These are phyloP conservation scores for Buphagus erythrorhynchus DNA, from an alignment of 2,797 vertebrate genomes.

Conservation along the genomic window DNA sequence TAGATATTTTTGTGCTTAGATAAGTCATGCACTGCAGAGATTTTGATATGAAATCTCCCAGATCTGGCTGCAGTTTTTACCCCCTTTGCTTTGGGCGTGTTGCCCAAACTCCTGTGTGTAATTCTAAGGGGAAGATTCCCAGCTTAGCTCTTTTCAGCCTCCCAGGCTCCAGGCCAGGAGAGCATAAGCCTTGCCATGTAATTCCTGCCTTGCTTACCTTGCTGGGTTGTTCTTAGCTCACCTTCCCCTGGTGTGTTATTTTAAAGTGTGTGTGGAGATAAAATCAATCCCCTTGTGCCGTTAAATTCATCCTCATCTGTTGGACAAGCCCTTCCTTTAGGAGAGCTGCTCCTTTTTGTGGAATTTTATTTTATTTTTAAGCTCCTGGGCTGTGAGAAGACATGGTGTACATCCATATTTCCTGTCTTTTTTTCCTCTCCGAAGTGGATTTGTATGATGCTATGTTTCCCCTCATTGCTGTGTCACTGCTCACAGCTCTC, in stretches of 20 bases:
- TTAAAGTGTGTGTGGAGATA: background rate
- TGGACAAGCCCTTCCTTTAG: accelerated
- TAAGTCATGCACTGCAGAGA: background rate
- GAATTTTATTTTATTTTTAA: background rate
- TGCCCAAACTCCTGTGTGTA: background rate
- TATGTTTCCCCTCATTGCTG: background rate
- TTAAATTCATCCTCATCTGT: background rate
- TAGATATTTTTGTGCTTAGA: accelerated
- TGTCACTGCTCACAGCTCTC: background rate
- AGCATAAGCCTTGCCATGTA: background rate
- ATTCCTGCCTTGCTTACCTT: background rate
- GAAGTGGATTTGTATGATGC: background rate
- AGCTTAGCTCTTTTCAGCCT: background rate
- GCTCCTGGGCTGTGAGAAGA: background rate
- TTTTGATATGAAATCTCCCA: background rate
- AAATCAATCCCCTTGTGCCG: background rate
- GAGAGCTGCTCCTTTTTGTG: background rate
- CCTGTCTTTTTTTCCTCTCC: background rate
- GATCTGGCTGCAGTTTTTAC: background rate
- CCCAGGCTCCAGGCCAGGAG: background rate
- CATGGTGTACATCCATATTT: accelerated
- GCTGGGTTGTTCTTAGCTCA: background rate
- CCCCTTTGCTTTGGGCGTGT: accelerated
- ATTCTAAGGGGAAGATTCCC: background rate
- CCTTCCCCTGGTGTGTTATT: background rate